Evolutionary conservation across 1,140 invertebrate species (phyloP), one percentile per base, ranked within the genome.

Genomic region (Rhynchophorus ferrugineus): DNA sequence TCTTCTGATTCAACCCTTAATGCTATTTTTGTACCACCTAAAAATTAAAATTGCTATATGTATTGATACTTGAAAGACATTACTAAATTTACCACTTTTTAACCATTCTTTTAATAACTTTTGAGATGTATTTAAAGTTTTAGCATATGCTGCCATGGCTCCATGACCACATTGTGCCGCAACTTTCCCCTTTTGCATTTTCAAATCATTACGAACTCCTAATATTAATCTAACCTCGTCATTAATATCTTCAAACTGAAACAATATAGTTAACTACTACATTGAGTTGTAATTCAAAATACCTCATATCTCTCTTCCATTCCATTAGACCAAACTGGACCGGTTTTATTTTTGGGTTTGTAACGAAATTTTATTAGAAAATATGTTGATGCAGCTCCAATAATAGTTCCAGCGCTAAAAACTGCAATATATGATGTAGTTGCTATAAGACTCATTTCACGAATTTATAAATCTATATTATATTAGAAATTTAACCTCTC

Each of bases 141-240:
- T 83, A 55, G 83, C 79, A 63, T 87, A 92, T 2, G 84, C 89
- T 37, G 79, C 80, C 17, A 87, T 82, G 5, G 92, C 86, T 42
- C 89, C 93, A 75, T 96, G 93, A 35, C 84, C 80, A 75, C 91
- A 95, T 70, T 95, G 93, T 2, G 92, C 89, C 21, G 88, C 91
- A 37, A 91, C 82, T 77, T 96, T 96, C 11, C 93, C 93, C 78
- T 92, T 95, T 14, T 86, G 83, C 92, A 97, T 96, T 69, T 89
- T 87, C 0, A 97, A 73, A 68, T 97, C 92, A 65, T 81, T 90
- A 64, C 91, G 75, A 2, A 95, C 85, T 17, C 94, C 84, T 38
- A 97, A 68, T 1, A 94, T 85, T 69, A 96, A 71, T 75, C 92
- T 93, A 51, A 79, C 82, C 62, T 84, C 79, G 54, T 69, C 65